Evolutionary conservation across 1,140 invertebrate species (phyloP), one percentile per base, ranked within the genome.

Genomic region (Lethocerus indicus): DNA sequence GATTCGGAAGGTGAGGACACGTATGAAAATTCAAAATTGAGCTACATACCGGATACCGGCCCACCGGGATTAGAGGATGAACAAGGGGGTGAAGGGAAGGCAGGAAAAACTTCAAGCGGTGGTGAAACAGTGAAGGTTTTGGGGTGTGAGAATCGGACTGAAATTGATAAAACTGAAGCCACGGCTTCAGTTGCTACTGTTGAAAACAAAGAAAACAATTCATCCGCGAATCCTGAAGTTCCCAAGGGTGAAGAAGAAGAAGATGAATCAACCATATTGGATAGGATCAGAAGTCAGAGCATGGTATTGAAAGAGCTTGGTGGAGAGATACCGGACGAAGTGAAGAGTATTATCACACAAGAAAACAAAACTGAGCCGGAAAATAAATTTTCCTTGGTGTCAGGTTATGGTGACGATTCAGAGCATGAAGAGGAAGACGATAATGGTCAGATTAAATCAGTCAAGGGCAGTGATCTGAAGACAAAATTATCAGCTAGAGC

Each of bases 351-450:
- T n/a, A 47, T 52, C 20, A 21, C 24, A 12, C 35, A 51, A 7
- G 28, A 46, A 7, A 47, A 32, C 16, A 32, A 47, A 12, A 35
- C 23, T 13, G 45, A 47, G 21, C 28, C 23, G 6, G 21, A 1
- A 35, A 26, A 6, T 28, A 60, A 60, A n/a, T 64, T 72, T 46
- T 71, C 72, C 1, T 57, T 75, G 26, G 68, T 75, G n/a, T 70
- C 72, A 25, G 70, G 71, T 37, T 73, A 75, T 45, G 71, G 70
- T 6, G 67, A 69, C 51, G 70, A 72, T 51, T 71, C 69, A 3
- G 71, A 73, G n/a, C 59, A 58, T 25, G 71, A 73, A 25, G 66
- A 71, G 7, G 67, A 71, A 5, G 43, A 51, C 12, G 20, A 41
- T 32, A 37, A 28, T 5, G 46, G 20, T 20, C 49, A 49, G 2